Base-by-base conservation (phyloP, 2,797 vertebrate species). In the Acestrorhynchus altus region DNA sequence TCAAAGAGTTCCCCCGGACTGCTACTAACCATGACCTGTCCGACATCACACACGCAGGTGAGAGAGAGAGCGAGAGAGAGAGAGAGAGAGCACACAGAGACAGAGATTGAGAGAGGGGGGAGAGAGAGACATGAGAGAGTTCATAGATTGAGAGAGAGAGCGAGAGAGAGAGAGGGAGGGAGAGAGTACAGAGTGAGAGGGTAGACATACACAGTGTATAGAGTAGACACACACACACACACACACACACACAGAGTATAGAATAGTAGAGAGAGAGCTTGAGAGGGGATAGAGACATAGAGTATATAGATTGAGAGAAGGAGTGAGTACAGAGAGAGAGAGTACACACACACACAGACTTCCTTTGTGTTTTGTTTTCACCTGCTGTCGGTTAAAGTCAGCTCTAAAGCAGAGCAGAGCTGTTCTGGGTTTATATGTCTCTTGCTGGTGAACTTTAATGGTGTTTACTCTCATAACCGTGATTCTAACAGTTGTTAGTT, bases 41-140 rank as follows among this genome's bases (percentile, higher is more conserved):
- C 88, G 96, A 97, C 88, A 94, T 96, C 59, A 97, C 95, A 1
- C 94, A 96, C 46, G 96, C 95, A 87, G 95, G 96, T 96, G 82
- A 88, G 94, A n/a, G n/a, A n/a, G n/a, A n/a, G n/a, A n/a, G n/a
- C n/a, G n/a, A n/a, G n/a, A n/a, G n/a, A n/a, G n/a, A n/a, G n/a
- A n/a, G n/a, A n/a, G n/a, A n/a, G n/a, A n/a, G n/a, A n/a, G n/a
- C n/a, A n/a, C n/a, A n/a, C n/a, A n/a, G n/a, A n/a, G n/a, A n/a
- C n/a, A n/a, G n/a, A n/a, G n/a, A n/a, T n/a, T n/a, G n/a, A n/a
- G n/a, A n/a, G n/a, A n/a, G n/a, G n/a, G n/a, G 35, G 18, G 13
- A 28, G 46, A 26, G 46, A 16, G 0, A 11, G 40, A 26, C 6
- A 64, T 8, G n/a, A 40, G 18, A 4, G n/a, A n/a, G n/a, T n/a